A percentile compares a stretch with the other conserved stretches of the same genome.
phyloP scores from a whole-genome alignment of 1,140 invertebrate genomes.

The Listronotus bonariensis region DNA sequence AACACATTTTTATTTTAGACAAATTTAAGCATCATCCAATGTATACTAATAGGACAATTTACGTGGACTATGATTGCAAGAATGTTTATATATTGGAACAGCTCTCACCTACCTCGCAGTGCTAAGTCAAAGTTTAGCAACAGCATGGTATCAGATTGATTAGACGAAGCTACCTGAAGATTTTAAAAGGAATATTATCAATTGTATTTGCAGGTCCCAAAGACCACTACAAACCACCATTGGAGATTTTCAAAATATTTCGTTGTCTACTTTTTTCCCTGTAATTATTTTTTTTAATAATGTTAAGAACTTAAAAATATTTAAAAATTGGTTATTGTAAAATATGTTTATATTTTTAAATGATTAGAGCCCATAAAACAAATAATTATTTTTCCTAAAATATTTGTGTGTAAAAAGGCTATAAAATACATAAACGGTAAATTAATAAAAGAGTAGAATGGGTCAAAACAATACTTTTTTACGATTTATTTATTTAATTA shows the following conservation, averaged over 20 bases:
- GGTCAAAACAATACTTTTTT: no score
- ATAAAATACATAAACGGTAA: no score
- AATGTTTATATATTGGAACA: conserved; percentile 20
- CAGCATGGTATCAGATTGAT: conserved; percentile 17
- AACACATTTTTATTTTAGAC: conserved; percentile 20
- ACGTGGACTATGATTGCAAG: conserved; percentile 10
- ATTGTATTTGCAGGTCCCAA: conserved; percentile 8
- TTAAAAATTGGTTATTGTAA: no score
- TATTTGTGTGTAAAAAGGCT: no score
- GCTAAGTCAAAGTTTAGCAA: neutral
- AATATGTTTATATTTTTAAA: no score
- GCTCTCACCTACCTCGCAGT: neutral
- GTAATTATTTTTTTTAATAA: neutral
- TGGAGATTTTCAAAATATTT: conserved; percentile 19
- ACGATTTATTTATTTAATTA: no score
- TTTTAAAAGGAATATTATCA: conserved; percentile 8
- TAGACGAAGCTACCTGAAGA: conserved; percentile 10
- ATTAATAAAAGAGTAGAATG: no score
- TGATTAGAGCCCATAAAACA: no score
- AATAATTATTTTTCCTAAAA: no score
- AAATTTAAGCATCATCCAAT: conserved; percentile 21
- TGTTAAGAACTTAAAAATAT: neutral
- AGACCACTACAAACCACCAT: conserved; percentile 10
- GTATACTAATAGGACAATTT: conserved; percentile 16
- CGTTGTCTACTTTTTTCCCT: conserved; percentile 10